Base-by-base conservation (phyloP, 2,888 invertebrate genomes). In the Melitaea athalia region DNA sequence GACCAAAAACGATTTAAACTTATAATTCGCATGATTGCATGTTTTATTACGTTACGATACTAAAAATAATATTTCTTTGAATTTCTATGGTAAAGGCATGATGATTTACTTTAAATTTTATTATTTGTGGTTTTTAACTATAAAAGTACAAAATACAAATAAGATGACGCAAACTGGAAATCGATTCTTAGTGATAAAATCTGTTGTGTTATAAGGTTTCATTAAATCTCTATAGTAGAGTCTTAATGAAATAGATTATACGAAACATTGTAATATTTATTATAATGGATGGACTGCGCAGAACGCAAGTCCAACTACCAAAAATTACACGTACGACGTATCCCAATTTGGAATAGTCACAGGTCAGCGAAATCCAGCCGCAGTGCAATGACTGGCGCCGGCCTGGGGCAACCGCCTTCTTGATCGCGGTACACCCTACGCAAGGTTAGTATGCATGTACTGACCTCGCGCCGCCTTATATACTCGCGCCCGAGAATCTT, bases 351-450 rank as follows among this genome's bases (percentile, higher is more conserved):
- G 86, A 91, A 93, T 91, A 91, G 93, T 93, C 94, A 91, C 94
- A 93, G 91, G 92, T 94, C 86, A 89, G 93, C 94, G 91, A 84
- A 82, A 79, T 91, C 94, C 92, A 80, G 81, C 92, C 94, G 83
- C 74, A 83, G 95, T 95, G 95, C 95, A 95, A 95, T 95, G 95
- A 88, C 86, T 83, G 93, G 93, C 87, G 93, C 94, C 94, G 83
- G 84, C 87, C 94, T 85, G 93, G 92, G 91, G 94, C 94, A 94
- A 93, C 93, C 94, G 94, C 94, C 94, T 94, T 85, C 87, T 0
- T 95, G 95, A 95, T 95, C 95, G 93, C 94, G 94, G 94, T 94
- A 88, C 89, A 93, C 94, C 94, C 95, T 95, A 91, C 95, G 95
- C 94, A 94, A 95, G 95, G 95, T 95, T 95, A 95, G 95, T 94